phyloP scores from a whole-genome alignment of 2,113 vertebrate genomes.

The Notechis scutatus region DNA sequence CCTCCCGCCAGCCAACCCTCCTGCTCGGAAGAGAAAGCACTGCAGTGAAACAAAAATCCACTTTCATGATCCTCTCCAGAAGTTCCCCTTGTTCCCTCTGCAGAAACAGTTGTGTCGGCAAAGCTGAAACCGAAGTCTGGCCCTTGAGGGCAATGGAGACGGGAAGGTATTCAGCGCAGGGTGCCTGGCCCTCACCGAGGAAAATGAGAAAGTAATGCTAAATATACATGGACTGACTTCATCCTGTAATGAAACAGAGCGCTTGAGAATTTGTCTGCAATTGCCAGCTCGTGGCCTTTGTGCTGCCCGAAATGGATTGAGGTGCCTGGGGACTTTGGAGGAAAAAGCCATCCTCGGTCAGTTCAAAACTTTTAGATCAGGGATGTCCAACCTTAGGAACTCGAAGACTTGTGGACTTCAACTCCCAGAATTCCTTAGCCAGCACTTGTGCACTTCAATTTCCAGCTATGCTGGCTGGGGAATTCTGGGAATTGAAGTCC shows the following conservation, averaged over 20 bases:
- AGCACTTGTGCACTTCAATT: too few relatives aligned
- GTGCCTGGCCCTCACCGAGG: constrained; percentile 1
- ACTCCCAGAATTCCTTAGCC: too few relatives aligned
- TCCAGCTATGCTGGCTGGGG: too few relatives aligned
- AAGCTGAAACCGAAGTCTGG: constrained; percentile 3
- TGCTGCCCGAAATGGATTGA: not conserved
- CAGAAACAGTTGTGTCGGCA: constrained; percentile 38
- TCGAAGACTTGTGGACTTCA: too few relatives aligned
- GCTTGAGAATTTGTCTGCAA: not conserved
- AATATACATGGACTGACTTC: constrained; percentile 1
- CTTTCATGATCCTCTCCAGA: constrained; percentile 30
- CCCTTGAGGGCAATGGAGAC: constrained; percentile 13
- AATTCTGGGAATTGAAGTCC: not conserved
- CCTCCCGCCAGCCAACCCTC: not conserved
- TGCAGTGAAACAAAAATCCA: constrained; percentile 30
- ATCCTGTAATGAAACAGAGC: not conserved
- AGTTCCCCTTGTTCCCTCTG: constrained; percentile 19
- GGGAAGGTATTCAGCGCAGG: not conserved
- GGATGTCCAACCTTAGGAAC: too few relatives aligned
- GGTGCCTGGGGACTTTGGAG: not conserved
- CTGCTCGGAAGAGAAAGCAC: constrained; percentile 42
- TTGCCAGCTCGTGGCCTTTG: not conserved
- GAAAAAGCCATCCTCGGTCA: not conserved
- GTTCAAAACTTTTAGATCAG: not conserved
- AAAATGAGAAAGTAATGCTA: constrained; percentile 12